A percentile compares a stretch with the other conserved stretches of the same genome.
Evolutionary conservation across 2,888 invertebrate species (phyloP).

Genomic region (Lomographa bimaculata): DNA sequence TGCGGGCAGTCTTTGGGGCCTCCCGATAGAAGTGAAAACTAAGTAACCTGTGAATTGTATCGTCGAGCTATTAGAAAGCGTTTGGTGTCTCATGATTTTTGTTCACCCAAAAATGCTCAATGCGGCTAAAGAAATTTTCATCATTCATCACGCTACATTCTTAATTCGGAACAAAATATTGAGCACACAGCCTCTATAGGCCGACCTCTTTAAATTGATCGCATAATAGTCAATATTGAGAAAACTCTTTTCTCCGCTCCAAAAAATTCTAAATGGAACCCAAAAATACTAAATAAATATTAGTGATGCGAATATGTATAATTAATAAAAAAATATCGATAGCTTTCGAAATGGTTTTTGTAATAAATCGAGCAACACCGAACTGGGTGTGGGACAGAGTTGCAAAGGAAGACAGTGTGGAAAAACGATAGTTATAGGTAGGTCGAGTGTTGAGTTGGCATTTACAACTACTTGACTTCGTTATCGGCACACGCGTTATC

Average conservation of each 20-base stretch:
- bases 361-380: conserved; percentile 59
- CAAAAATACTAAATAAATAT: conserved; percentile 23
- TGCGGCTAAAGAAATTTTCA: too few relatives aligned
- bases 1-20: too few relatives aligned
- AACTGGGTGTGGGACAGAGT: conserved; percentile 67
- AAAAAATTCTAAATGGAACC: conserved; percentile 14
- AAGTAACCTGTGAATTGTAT: too few relatives aligned
- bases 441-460: conserved; percentile 79
- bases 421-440: conserved; percentile 77
- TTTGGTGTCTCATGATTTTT: too few relatives aligned
- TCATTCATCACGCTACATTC: not conserved
- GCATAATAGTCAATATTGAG: conserved; percentile 39
- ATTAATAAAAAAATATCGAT: conserved; percentile 1
- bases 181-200: not conserved
- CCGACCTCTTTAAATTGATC: conserved; percentile 35
- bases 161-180: conserved; percentile 5
- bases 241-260: conserved; percentile 18
- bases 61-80: too few relatives aligned
- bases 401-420: conserved; percentile 66
- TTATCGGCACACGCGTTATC: conserved; percentile 71
- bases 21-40: too few relatives aligned
- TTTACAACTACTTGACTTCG: conserved; percentile 65
- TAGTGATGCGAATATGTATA: not conserved
- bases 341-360: conserved; percentile 9
- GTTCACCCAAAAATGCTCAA: too few relatives aligned